phyloP scores from a whole-genome alignment of 2,113 vertebrate genomes.

The Oreocharis arfaki region DNA sequence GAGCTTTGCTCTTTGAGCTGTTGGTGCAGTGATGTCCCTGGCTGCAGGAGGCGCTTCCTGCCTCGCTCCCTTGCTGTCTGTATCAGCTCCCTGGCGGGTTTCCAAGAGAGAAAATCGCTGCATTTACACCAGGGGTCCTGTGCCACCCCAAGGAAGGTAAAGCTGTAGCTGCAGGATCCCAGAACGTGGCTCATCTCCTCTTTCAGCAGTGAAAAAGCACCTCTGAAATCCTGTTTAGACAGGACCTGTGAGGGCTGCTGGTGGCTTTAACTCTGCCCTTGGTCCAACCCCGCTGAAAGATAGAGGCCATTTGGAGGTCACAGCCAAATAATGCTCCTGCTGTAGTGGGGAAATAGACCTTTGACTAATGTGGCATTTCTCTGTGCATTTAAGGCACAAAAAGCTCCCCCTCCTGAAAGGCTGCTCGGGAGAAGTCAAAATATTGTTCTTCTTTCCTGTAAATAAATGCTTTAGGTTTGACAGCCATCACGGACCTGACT shows the following conservation, averaged over 20 bases:
- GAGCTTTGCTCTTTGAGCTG: accelerated
- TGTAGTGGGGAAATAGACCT: slow-evolving; percentile 12
- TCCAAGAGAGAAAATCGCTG: accelerated
- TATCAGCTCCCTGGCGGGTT: accelerated
- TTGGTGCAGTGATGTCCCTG: accelerated
- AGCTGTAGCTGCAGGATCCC: accelerated
- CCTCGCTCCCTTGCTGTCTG: neutral
- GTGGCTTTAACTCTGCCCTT: accelerated
- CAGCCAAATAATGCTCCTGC: neutral
- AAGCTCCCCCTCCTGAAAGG: neutral
- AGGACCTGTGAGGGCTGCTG: neutral
- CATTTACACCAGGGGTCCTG: accelerated
- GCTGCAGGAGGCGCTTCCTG: neutral
- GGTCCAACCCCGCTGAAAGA: neutral
- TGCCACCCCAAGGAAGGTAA: neutral
- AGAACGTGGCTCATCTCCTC: accelerated
- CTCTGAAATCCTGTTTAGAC: neutral
- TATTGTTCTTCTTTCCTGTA: neutral
- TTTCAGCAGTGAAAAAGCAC: accelerated
- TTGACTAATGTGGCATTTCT: slow-evolving; percentile 33
- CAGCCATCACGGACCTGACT: neutral
- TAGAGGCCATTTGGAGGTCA: neutral
- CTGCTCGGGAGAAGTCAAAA: neutral
- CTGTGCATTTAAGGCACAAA: neutral
- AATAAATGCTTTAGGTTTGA: neutral